phyloP scores from a whole-genome alignment of 2,888 invertebrate species.

The Galeopsomyia nigrocyanea region DNA sequence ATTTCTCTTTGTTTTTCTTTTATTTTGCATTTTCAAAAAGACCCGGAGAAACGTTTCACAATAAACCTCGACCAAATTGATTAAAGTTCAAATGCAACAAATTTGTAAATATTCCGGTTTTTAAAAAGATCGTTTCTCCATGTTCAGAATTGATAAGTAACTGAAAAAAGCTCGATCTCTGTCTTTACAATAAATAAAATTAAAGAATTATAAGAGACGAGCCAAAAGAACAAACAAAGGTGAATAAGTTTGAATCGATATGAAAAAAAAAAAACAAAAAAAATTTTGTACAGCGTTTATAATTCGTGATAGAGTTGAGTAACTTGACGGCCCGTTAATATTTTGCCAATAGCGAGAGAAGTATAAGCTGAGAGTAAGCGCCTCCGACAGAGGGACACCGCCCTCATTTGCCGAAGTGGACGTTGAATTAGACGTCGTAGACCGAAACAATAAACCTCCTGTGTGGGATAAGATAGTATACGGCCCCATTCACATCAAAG shows the following conservation, averaged over 20 bases:
- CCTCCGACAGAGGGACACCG: slow-evolving; percentile 94
- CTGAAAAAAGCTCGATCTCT: slow-evolving; percentile 21
- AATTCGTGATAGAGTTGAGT: slow-evolving; percentile 69
- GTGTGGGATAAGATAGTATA: slow-evolving; percentile 95
- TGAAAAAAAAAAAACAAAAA: slow-evolving; percentile 44
- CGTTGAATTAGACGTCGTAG: slow-evolving; percentile 98
- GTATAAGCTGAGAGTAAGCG: slow-evolving; percentile 96
- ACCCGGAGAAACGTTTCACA: slow-evolving; percentile 37
- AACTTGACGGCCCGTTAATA: slow-evolving; percentile 74
- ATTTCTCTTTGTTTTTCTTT: slow-evolving; percentile 56
- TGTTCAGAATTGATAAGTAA: slow-evolving; percentile 29
- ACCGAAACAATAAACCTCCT: slow-evolving; percentile 98
- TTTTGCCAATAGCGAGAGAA: slow-evolving; percentile 91
- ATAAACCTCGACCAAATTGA: slow-evolving; percentile 5
- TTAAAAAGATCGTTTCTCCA: slow-evolving; percentile 37
- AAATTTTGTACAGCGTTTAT: slow-evolving; percentile 54
- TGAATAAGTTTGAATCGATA: slow-evolving; percentile 36
- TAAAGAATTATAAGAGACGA: slow-evolving; percentile 16
- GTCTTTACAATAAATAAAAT: slow-evolving; percentile 38
- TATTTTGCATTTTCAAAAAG: slow-evolving; percentile 44
- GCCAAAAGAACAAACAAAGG: slow-evolving; percentile 20
- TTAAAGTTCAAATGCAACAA: background rate
- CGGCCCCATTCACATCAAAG: slow-evolving; percentile 98
- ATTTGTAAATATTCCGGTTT: slow-evolving; percentile 20
- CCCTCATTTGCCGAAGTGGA: slow-evolving; percentile 95